Percentiles rank a stretch among this genome's conserved stretches.
These are phyloP conservation scores for Holocentrus rufus DNA, from an alignment of 2,797 vertebrate species.

Conservation along the genomic window DNA sequence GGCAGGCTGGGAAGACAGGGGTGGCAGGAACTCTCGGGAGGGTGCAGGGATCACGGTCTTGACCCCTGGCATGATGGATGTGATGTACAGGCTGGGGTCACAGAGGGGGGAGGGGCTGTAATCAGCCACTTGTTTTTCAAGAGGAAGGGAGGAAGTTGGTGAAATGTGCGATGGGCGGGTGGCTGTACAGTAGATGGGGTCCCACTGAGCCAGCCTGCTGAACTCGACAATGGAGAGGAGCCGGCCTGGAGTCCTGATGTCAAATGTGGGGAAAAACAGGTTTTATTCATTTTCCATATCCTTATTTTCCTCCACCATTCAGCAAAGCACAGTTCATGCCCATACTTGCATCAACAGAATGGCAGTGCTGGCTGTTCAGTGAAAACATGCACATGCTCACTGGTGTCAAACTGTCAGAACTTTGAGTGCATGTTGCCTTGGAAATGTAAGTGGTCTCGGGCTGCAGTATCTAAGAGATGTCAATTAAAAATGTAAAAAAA, in stretches of 20 bases:
- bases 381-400: constrained; percentile 9
- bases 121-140: too few relatives aligned
- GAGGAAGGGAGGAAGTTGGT: too few relatives aligned
- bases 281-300: constrained; percentile 14
- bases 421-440: constrained; percentile 12
- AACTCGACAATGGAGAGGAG: too few relatives aligned
- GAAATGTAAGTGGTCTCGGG: constrained; percentile 14
- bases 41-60: too few relatives aligned
- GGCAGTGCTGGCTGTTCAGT: background rate
- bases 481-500: constrained; percentile 28
- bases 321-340: background rate
- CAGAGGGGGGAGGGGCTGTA: too few relatives aligned
- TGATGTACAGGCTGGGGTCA: too few relatives aligned
- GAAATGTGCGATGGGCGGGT: too few relatives aligned
- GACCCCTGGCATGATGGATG: too few relatives aligned
- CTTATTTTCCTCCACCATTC: constrained; percentile 3
- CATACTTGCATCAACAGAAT: constrained; percentile 18
- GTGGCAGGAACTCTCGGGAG: too few relatives aligned
- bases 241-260: background rate
- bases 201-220: too few relatives aligned
- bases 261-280: constrained; percentile 10
- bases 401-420: constrained; percentile 4
- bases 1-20: too few relatives aligned
- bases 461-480: constrained; percentile 28
- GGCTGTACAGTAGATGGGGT: too few relatives aligned